Percentiles rank a stretch among this genome's conserved stretches.
These are phyloP conservation scores for Ichneumon xanthorius DNA, from an alignment of 2,888 invertebrate genomes.

Conservation along the genomic window DNA sequence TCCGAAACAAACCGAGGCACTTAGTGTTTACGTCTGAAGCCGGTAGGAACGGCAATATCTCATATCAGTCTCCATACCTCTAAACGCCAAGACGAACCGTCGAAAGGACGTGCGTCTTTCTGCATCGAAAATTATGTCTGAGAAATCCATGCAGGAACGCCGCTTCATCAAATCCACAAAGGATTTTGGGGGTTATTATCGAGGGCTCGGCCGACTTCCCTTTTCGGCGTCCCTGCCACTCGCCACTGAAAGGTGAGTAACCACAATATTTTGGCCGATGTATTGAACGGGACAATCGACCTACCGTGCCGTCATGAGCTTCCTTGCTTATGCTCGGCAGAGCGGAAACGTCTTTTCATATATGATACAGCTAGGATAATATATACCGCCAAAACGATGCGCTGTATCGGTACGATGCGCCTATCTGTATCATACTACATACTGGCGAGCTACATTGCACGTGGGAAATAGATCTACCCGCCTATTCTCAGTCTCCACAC, in stretches of 20 bases:
- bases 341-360: constrained; percentile 51
- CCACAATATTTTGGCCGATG: constrained; percentile 55
- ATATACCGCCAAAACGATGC: constrained; percentile 10
- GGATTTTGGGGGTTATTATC: background rate
- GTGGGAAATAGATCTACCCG: constrained; percentile 1
- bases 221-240: background rate
- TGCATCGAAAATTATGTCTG: background rate
- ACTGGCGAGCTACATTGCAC: background rate
- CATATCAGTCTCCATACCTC: background rate
- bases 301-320: constrained; percentile 1
- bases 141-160: background rate
- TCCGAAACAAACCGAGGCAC: background rate
- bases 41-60: background rate
- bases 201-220: background rate
- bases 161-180: background rate
- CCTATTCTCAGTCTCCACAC: background rate
- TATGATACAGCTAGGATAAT: background rate
- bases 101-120: background rate
- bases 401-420: background rate
- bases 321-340: constrained; percentile 25
- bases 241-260: constrained; percentile 18
- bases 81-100: background rate
- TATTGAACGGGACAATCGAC: constrained; percentile 37
- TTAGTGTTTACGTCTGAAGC: background rate
- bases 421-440: background rate